A percentile compares a stretch with the other conserved stretches of the same genome.
These are phyloP conservation scores for Drosophila anomalata DNA, from an alignment of 2,888 invertebrate genomes.

Conservation along the genomic window DNA sequence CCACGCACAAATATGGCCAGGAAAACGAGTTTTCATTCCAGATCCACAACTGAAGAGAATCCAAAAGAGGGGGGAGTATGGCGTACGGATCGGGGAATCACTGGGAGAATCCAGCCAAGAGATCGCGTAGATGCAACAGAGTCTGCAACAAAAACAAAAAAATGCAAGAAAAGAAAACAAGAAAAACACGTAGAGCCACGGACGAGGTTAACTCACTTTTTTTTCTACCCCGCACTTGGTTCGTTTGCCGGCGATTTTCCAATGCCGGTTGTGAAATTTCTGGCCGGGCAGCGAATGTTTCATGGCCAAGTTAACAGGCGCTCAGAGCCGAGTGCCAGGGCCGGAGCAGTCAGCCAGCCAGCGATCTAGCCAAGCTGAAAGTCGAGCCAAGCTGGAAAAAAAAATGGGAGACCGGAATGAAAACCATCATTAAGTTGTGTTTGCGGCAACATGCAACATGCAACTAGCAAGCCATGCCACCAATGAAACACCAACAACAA, in stretches of 20 bases:
- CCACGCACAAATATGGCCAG: constrained; percentile 72
- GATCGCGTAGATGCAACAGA: constrained; percentile 67
- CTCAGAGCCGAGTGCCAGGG: constrained; percentile 52
- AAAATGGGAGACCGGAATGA: constrained; percentile 47
- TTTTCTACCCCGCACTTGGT: constrained; percentile 43
- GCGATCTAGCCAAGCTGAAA: constrained; percentile 45
- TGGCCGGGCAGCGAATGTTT: constrained; percentile 71
- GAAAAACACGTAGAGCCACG: constrained; percentile 70
- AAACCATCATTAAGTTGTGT: constrained; percentile 68
- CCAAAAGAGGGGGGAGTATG: constrained; percentile 7
- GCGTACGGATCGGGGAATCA: constrained; percentile 40
- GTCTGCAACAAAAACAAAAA: constrained; percentile 4
- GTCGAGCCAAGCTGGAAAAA: constrained; percentile 1
- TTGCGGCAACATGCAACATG: constrained; percentile 69
- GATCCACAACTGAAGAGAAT: not conserved
- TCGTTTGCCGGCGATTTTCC: constrained; percentile 63
- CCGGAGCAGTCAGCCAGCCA: constrained; percentile 31
- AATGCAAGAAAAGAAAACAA: constrained; percentile 66
- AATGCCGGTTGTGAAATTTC: constrained; percentile 74
- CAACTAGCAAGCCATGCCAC: constrained; percentile 43
- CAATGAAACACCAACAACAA: constrained; percentile 59
- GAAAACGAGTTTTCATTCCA: constrained; percentile 59
- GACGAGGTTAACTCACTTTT: constrained; percentile 71
- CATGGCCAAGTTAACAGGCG: constrained; percentile 80
- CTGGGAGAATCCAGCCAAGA: constrained; percentile 15